Evolutionary conservation across 2,888 invertebrate genomes (phyloP), one percentile per base, ranked within the genome.

Genomic region (Scaptomyza cyrtandrae): DNA sequence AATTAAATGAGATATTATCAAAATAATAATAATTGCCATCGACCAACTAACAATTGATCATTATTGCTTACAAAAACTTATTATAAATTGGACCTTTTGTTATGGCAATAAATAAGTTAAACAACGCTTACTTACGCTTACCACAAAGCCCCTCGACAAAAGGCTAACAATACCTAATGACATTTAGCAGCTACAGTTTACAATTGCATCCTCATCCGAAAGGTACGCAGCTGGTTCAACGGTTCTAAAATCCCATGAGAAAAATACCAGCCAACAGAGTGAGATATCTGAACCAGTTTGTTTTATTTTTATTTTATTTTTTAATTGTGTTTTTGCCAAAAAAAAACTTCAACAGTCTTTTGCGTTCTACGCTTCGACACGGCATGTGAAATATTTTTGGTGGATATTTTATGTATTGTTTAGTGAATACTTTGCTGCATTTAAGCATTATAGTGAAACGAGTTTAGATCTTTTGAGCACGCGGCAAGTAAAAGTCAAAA

Each of bases 401-500:
- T 49, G 50, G 49, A 65, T 67, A 68, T 75, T 76, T 76, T 68
- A 74, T 78, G 74, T 74, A 68, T 87, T 74, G 56, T 73, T 66
- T 50, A 39, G 41, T 9, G 33, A 35, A 43, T 48, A 55, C 56
- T 31, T 27, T 33, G 58, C 35, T 69, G 79, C 75, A 77, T 71
- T 70, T 60, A 33, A 19, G 50, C 57, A 35, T 50, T 37, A 58
- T 66, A 84, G 70, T 52, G 35, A 80, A 84, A 84, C 88, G 53
- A 71, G 84, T 88, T 88, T 77, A 44, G 44, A 9, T 35, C 43
- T 53, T 58, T 43, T 60, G 45, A 41, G 14, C 45, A 49, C 35
- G 37, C 66, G 58, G 68, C 75, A 84, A 86, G 80, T 83, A 82
- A 82, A 82, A 82, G 81, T 82, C 86, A 80, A 82, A 81, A 62